Evolutionary conservation across 2,797 vertebrate genomes (phyloP).

Genomic region (Bryconaethiops microstoma): DNA sequence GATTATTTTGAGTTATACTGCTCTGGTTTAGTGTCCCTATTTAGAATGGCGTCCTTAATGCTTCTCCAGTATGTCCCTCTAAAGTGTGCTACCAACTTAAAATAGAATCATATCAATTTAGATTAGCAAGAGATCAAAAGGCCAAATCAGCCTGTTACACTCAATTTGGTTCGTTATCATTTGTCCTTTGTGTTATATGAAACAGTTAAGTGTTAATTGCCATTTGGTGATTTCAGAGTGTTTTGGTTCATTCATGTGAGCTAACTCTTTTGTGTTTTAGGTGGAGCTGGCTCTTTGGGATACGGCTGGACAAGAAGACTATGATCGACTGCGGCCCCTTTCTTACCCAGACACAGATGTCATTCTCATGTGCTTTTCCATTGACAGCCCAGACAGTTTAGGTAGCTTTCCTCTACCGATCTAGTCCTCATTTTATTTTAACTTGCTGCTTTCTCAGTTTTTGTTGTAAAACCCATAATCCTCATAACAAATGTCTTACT

Average conservation of each 20-base stretch:
- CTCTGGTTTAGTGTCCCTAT: slow-evolving; percentile 31
- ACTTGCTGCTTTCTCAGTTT: background rate
- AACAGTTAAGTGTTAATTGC: background rate
- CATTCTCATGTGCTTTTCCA: slow-evolving; percentile 99
- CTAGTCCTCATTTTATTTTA: background rate
- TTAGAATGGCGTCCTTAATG: slow-evolving; percentile 14
- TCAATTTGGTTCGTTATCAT: background rate
- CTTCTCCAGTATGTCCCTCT: slow-evolving; percentile 14
- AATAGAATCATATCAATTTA: background rate
- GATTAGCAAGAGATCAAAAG: background rate
- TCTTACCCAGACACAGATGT: slow-evolving; percentile 98
- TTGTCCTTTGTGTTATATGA: background rate
- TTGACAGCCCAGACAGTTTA: slow-evolving; percentile 99
- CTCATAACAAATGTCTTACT: too few species aligned
- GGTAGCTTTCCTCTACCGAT: slow-evolving; percentile 75
- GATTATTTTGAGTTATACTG: slow-evolving; percentile 34
- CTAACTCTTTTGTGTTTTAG: slow-evolving; percentile 69
- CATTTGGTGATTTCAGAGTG: background rate
- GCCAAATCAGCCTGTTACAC: background rate
- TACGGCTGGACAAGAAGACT: slow-evolving; percentile 98
- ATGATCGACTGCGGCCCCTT: slow-evolving; percentile 95
- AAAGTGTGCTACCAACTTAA: background rate
- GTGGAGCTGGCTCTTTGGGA: slow-evolving; percentile 98
- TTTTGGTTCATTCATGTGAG: slow-evolving; percentile 2
- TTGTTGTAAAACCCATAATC: background rate